Evolutionary conservation across 2,888 invertebrate genomes (phyloP), one percentile per base, ranked within the genome.

Genomic region (Aricia artaxerxes): DNA sequence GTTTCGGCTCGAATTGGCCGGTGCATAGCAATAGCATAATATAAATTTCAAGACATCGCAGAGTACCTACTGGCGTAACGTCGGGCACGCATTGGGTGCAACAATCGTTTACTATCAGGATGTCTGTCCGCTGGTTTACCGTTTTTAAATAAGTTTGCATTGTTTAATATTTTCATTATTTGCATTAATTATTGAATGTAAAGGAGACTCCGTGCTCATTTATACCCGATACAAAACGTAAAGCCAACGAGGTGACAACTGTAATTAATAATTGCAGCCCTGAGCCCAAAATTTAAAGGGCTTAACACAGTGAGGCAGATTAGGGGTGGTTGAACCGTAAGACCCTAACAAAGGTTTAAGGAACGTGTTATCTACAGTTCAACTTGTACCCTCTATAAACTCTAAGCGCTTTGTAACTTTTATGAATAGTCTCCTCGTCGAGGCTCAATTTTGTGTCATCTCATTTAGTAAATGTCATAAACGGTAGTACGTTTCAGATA

Each of bases 311-410:
- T 5, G 31, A 64, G 31, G 31, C 1, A 31, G 64, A 24, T 64
- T 24, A 31, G 7, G 35, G 69, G 35, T 38, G 35, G 13, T 69
- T 5, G 69, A 69, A 35, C 69, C 38, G 5, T 69, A 13, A 35
- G 35, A 13, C 13, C 13, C 4, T 69, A 24, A 40, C 31, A 78
- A 78, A 40, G 49, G 16, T 64, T 64, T 64, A 6, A 61, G 44
- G 31, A 49, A 78, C 13, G 35, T 11, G 35, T 69, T 35, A 69
- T 69, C 31, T 35, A 35, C 69, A 69, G 35, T 35, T 69, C 35
- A 35, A 35, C 35, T 64, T 24, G 31, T 64, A 64, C 64, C 64
- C 64, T 64, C 69, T 13, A 69, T 69, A 35, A 69, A 69, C 69
- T 35, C 69, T 69, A 16, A 69, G 35, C 4, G 5, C 69, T 35